Conservation (phyloP, 2,888 invertebrate species). For the Neoitamus cyanurus region DNA sequence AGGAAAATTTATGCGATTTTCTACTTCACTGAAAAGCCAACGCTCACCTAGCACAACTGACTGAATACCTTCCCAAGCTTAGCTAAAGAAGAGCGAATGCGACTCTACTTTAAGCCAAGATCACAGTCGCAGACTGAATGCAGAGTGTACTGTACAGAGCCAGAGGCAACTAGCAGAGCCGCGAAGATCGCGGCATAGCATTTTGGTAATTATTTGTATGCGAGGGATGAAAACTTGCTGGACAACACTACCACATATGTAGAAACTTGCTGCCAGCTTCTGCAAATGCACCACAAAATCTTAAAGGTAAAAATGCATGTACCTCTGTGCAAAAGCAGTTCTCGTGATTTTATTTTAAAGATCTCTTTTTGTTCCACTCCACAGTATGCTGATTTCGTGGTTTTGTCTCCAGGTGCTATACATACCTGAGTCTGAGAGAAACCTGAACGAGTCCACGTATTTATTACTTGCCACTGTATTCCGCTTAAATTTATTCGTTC, state of each 20-base stretch:
- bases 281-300: neutral
- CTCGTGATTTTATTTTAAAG: neutral
- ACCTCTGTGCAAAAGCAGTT: neutral
- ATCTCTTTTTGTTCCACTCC: neutral
- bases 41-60: neutral
- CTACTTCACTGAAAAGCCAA: neutral
- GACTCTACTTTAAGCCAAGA: neutral
- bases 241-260: slow-evolving; percentile 10
- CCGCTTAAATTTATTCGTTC: neutral
- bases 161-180: neutral
- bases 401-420: neutral
- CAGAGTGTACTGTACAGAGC: neutral
- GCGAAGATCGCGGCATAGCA: neutral
- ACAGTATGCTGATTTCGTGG: neutral
- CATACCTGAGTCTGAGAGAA: neutral
- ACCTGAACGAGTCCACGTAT: neutral
- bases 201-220: slow-evolving; percentile 29
- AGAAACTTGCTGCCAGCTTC: neutral
- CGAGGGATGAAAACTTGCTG: slow-evolving; percentile 30
- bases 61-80: neutral
- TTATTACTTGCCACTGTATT: neutral
- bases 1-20: neutral
- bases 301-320: neutral
- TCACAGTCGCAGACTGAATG: neutral
- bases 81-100: neutral